phyloP scores from a whole-genome alignment of 2,888 invertebrate genomes.

The Osmoderma eremita region DNA sequence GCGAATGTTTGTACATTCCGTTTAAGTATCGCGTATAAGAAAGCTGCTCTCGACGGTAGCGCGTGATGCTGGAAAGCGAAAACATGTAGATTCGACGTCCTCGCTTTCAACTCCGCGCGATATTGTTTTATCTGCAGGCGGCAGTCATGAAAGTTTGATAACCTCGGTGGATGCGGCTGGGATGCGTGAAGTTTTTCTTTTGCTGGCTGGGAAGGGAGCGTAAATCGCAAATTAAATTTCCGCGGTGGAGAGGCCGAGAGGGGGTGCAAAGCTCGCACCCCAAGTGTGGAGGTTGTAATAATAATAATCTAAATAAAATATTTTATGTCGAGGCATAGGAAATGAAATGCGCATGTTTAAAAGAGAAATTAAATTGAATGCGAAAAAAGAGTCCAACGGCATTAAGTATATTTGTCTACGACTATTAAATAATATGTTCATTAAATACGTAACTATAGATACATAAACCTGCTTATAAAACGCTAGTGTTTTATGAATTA shows the following conservation, averaged over 20 bases:
- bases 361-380: too few species aligned
- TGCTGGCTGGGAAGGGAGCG: conserved; percentile 2
- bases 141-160: conserved; percentile 29
- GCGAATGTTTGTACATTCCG: conserved; percentile 31
- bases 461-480: too few species aligned
- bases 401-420: too few species aligned
- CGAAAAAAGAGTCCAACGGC: too few species aligned
- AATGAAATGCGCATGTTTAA: not conserved
- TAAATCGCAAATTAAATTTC: conserved; percentile 35
- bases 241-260: not conserved
- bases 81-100: not conserved
- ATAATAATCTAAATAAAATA: conserved; percentile 34
- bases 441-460: too few species aligned
- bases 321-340: conserved; percentile 18
- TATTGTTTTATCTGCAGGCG: conserved; percentile 28
- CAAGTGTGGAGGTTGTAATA: conserved; percentile 7
- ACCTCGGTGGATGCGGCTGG: conserved; percentile 22
- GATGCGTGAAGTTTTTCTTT: conserved; percentile 19
- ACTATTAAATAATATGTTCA: too few species aligned
- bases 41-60: not conserved
- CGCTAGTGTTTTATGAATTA: too few species aligned
- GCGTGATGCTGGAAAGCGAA: not conserved
- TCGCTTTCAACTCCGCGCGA: conserved; percentile 3
- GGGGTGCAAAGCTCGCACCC: not conserved
- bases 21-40: conserved; percentile 9